These are phyloP conservation scores for Chauna torquata DNA, from an alignment of 2,113 vertebrate species.

Conservation along the genomic window DNA sequence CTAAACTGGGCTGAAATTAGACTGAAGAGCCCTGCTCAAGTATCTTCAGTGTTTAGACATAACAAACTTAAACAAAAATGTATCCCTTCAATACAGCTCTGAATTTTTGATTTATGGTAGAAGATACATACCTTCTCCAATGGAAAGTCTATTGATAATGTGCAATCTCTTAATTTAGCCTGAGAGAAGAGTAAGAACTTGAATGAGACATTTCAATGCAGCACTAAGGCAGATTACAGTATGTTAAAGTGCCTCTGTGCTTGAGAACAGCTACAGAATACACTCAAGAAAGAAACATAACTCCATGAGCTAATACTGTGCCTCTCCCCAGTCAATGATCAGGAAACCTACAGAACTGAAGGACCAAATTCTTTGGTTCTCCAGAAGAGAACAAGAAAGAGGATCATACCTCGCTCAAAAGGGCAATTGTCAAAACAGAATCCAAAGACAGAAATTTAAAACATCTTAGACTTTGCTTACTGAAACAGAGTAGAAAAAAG, in stretches of 20 bases:
- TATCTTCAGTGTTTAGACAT: neutral
- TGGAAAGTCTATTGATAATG: neutral
- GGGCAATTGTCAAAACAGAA: neutral
- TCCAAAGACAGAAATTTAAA: neutral
- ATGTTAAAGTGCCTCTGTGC: neutral
- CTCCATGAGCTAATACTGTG: neutral
- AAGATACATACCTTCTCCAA: neutral
- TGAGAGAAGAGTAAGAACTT: neutral
- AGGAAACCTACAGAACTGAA: neutral
- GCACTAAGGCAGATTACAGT: neutral
- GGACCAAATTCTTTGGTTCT: neutral
- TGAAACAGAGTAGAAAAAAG: neutral
- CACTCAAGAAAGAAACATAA: neutral
- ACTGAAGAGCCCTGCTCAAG: neutral
- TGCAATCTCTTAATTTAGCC: neutral
- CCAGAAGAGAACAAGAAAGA: neutral
- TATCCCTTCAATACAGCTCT: neutral
- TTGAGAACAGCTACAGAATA: neutral
- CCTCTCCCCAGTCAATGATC: neutral
- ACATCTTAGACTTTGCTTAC: neutral
- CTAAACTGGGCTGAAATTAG: neutral
- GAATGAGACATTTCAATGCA: neutral
- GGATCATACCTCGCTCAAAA: neutral
- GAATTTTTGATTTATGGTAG: neutral
- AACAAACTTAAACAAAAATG: neutral